Evolutionary conservation across 2,797 vertebrate species (phyloP), one percentile per base, ranked within the genome.

Genomic region (Loris lydekkerianus): DNA sequence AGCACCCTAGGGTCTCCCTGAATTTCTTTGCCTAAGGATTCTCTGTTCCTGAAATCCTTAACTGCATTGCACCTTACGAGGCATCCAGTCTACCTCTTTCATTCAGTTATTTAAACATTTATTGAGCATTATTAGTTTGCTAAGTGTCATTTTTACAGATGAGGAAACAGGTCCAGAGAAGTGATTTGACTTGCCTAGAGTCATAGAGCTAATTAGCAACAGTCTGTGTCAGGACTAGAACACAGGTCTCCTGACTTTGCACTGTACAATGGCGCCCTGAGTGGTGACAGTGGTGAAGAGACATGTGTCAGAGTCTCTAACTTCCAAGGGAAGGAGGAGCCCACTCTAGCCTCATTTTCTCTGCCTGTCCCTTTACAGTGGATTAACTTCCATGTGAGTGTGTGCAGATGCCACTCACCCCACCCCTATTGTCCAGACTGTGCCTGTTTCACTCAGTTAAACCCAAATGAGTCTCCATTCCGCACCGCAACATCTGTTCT

Each of bases 41-140:
- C 88, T 93, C 40, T 58, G 72, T 70, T 84, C 56, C 37, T n/a
- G 67, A 86, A 43, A 69, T 82, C 60, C 85, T 70, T 27, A 29
- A 18, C 29, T 83, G 46, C 37, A 53, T 11, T 67, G 43, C 29
- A 70, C n/a, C 25, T 53, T 5, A 21, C 40, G 72, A 70, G 76
- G 49, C 49, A 86, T 60, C 25, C 69, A 58, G 80, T 72, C 46
- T 58, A 34, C 65, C 70, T 78, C 70, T 78, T 86, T 75, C 37
- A 4, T 86, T 95, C 67, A 75, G 37, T 86, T 40, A 89, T 69
- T 86, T 63, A 84, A 82, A 91, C 72, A 85, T 95, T 97, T 97
- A 97, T 96, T 96, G 94, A 96, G 76, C 94, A 61, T 93, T 65
- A 80, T 34, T 77, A 37, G 82, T 93, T 93, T 49, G 75, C 94